Base-by-base conservation (phyloP, 2,888 invertebrate species). In the Eudemis profundana region DNA sequence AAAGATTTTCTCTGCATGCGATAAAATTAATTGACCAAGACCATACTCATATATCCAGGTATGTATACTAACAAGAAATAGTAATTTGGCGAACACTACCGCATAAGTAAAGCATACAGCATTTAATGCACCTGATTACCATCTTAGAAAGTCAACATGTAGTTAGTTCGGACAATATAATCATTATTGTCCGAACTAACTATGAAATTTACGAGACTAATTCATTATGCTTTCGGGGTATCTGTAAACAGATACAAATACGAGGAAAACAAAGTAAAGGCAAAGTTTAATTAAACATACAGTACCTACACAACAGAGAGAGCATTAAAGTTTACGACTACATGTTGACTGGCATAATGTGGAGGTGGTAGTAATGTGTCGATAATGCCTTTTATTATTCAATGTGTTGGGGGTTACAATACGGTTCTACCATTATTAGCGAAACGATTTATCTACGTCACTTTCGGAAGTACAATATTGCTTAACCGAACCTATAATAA, bases 361-460 rank as follows among this genome's bases (percentile, higher is more conserved):
- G 23, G 54, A 12, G 14, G 33, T 27, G n/a, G 23, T 44, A 33
- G 5, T 7, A 33, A 1, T 33, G 8, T 8, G 33, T 51, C 27
- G 51, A 61, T 61, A 21, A 51, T 15, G 7, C 14, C 29, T 19
- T 61, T 61, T 61, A 61, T 51, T 61, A 61, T 61, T 61, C 19
- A 61, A 23, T 29, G 49, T 7, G 42, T 51, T 61, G 44, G 44
- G 44, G 33, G 10, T 2, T 10, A 53, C 19, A 17, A 36, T 19
- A 40, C 40, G 29, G 42, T 27, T n/a, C 36, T 29, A 29, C 29
- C 8, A 33, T 3, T 10, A 19, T 17, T 19, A 14, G 12, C 42
- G 14, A 17, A 56, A 56, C 29, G 38, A 56, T 44, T 29, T 10
- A 17, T 27, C 12, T 3, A 10, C 49, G 27, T 27, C n/a, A 53